Evolutionary conservation across 2,888 invertebrate species (phyloP).

Genomic region (Bombyx huttoni): DNA sequence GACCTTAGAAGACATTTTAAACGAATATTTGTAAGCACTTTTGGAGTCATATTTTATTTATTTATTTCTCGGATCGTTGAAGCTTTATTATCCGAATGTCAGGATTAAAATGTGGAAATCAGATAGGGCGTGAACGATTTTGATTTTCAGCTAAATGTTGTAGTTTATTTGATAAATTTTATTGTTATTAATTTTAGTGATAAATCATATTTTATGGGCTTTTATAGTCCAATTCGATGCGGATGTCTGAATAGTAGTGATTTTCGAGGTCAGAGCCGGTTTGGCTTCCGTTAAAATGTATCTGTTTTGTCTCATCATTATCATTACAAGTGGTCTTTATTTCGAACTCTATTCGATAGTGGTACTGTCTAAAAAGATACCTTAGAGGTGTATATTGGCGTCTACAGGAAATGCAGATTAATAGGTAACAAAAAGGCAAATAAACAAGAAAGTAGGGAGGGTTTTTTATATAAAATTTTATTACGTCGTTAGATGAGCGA

Average conservation of each 20-base stretch:
- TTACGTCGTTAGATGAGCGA: no score
- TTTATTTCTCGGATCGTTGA: constrained; percentile 16
- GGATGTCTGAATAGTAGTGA: background rate
- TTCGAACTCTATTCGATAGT: background rate
- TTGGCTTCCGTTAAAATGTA: constrained; percentile 9
- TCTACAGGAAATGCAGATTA: no score
- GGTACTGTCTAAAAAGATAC: no score
- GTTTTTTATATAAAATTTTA: no score
- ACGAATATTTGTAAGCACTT: constrained; percentile 23
- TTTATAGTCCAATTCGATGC: background rate
- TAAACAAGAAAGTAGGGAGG: no score
- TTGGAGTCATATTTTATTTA: constrained; percentile 19
- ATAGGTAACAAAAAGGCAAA: no score
- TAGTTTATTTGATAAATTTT: background rate
- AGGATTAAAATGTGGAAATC: background rate
- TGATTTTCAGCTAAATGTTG: no score
- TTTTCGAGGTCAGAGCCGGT: constrained; percentile 4
- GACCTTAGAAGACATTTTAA: constrained; percentile 26
- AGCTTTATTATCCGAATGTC: constrained; percentile 17
- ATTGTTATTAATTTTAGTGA: background rate
- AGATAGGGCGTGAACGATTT: no score
- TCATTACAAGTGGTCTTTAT: background rate
- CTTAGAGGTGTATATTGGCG: no score
- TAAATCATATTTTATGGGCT: background rate
- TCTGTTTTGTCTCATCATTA: background rate